Base-by-base conservation (phyloP, 2,797 vertebrate genomes). In the Eutrigla gurnardus region DNA sequence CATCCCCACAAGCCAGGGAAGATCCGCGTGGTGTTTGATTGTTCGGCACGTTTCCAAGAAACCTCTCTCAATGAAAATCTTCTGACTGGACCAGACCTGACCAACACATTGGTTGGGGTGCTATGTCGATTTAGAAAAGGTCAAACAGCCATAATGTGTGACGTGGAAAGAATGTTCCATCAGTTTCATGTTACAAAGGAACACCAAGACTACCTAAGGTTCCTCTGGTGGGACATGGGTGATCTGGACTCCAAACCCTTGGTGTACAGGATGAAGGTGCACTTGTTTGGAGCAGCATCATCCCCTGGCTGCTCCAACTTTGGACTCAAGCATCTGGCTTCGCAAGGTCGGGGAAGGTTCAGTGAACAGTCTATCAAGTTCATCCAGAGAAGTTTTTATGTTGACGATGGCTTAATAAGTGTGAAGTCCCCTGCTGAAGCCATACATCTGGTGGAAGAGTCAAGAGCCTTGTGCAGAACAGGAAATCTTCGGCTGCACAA, bases 221-320 rank as follows among this genome's bases (percentile, higher is more conserved):
- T 83, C 15, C 39, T 88, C 2, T 86, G 77, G 71, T 89, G 78
- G 83, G 65, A 82, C 3, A 39, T 73, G 0, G 64, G 73, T 0
- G 5, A 76, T 25, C 45, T 80, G 6, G 18, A 80, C 11, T 50
- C 57, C n/a, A 65, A 80, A 36, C 71, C 78, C 10, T 60, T 40
- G 0, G 78, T 74, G 10, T 75, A 74, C 10, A 54, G 42, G 1
- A 84, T 84, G 65, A 61, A 5, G 4, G 68, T 85, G 0, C 85
- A 87, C 17, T 3, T 87, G 7, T 80, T 87, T 47, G 64, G 60
- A 6, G 76, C 77, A 12, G 73, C 70, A 15, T 77, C 70, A 3
- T 83, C 65, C 4, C 75, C 78, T 0, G 75, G 87, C 4, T 88
- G 68, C n/a, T 53, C 72, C 33, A 80, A 80, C 53, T 86, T 75